Evolutionary conservation across 2,113 vertebrate species (phyloP).

Genomic region (Polypterus bichir): DNA sequence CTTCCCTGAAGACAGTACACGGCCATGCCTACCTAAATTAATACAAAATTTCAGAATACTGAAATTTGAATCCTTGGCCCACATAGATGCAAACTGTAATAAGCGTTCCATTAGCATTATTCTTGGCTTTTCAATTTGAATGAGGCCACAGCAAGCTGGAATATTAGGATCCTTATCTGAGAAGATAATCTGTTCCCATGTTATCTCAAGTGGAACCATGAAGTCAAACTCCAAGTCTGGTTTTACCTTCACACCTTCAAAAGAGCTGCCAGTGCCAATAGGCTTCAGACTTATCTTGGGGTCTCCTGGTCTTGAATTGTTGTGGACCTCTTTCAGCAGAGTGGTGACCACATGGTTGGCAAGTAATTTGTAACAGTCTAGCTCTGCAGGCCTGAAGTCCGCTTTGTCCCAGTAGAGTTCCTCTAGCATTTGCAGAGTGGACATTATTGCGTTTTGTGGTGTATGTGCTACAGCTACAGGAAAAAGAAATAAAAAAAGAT

Average conservation of each 20-base stretch:
- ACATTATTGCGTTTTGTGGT: conserved; percentile 1
- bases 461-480: no score
- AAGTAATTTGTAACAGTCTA: neutral
- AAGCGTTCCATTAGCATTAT: no score
- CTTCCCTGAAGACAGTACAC: neutral
- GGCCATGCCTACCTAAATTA: neutral
- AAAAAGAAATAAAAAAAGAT: no score
- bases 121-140: neutral
- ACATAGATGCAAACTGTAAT: neutral
- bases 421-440: neutral
- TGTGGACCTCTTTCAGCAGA: neutral
- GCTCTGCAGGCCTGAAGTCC: neutral
- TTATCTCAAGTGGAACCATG: neutral
- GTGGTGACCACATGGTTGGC: neutral
- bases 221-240: neutral
- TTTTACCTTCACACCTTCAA: neutral
- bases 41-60: neutral
- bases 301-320: neutral
- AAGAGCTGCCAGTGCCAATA: neutral
- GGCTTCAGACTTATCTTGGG: neutral
- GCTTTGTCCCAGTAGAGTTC: neutral
- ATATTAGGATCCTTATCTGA: neutral
- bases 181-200: neutral
- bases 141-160: neutral
- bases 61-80: neutral